Evolutionary conservation across 2,888 invertebrate species (phyloP).

Genomic region (Drosophila quinaria): DNA sequence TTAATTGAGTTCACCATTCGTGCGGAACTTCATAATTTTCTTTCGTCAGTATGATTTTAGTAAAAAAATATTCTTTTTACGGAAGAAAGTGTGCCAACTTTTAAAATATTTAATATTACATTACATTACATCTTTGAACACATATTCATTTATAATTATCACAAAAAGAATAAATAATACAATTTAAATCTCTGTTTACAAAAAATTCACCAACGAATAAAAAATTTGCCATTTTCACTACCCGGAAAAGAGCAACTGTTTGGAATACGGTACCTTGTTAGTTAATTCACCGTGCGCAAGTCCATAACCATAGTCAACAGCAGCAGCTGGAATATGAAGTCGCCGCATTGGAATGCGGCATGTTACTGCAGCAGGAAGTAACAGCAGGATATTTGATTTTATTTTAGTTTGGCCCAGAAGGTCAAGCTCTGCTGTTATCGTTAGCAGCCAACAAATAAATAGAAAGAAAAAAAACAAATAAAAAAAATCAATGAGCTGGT

Average conservation of each 20-base stretch:
- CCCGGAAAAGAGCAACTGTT: neutral
- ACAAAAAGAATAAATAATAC: neutral
- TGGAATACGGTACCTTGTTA: neutral
- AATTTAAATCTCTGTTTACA: neutral
- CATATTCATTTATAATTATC: neutral
- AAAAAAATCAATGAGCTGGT: conserved; percentile 66
- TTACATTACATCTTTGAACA: neutral
- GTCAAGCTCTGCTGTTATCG: conserved; percentile 49
- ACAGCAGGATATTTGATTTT: conserved; percentile 25
- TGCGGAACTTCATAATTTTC: neutral
- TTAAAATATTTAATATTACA: too few species aligned
- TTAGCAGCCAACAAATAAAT: conserved; percentile 1
- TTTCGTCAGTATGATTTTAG: too few species aligned
- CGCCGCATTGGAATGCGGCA: conserved; percentile 64
- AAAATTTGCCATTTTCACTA: neutral
- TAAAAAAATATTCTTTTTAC: too few species aligned
- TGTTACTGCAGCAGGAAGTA: conserved; percentile 48
- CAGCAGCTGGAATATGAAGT: conserved; percentile 43
- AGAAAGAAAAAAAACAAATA: neutral
- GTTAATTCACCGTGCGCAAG: conserved; percentile 5
- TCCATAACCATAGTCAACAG: conserved; percentile 44
- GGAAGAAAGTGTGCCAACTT: too few species aligned
- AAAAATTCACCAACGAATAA: neutral
- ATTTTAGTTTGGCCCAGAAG: conserved; percentile 46
- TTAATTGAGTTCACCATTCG: neutral